A percentile compares a stretch with the other conserved stretches of the same genome.
Conservation (phyloP, 2,113 vertebrate species). For the Ovis aries region ARS-UI_Ramb_v3.0 NC_056057.1:121397001-121397500, state of each 20-base stretch:
- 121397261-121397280: background rate
- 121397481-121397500: too few relatives aligned
- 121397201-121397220: background rate
- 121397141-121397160: background rate
- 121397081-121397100: background rate
- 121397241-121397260: background rate
- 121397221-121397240: background rate
- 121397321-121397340: background rate
- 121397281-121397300: too few relatives aligned
- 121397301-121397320: background rate
- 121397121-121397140: background rate
- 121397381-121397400: background rate
- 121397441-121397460: too few relatives aligned
- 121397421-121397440: background rate
- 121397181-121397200: background rate
- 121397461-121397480: background rate
- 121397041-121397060: background rate
- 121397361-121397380: background rate
- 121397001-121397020: background rate
- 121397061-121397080: background rate
- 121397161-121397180: background rate
- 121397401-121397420: background rate
- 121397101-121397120: background rate
- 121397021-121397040: background rate
- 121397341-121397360: background rate